Base-by-base conservation (phyloP, 2,888 invertebrate species). In the Pachydiplax longipennis region DNA sequence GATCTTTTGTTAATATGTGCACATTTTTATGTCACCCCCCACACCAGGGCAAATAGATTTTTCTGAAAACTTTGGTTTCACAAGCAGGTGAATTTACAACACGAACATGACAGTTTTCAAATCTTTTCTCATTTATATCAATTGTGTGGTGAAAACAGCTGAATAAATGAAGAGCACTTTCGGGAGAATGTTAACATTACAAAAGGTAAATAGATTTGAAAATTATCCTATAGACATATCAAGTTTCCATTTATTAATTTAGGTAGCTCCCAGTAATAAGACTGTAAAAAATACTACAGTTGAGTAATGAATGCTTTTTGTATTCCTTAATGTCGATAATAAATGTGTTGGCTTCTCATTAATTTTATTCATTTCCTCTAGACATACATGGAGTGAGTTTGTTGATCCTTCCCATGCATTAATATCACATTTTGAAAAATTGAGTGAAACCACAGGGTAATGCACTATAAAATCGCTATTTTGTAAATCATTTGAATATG, bases 251-350 rank as follows among this genome's bases (percentile, higher is more conserved):
- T 87, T 87, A 87, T 91, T 91, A 91, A 91, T 91, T 91, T 92
- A 92, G 92, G 91, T 91, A 92, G 91, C 91, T 92, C 92, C 91
- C 87, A 91, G 90, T 91, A 91, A 91, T 91, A 91, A 73, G 90
- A 91, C 90, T 91, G 83, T 91, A 91, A 91, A 92, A 91, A 90
- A 90, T 80, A 91, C 91, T 91, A 81, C 82, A 90, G 90, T 90
- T 91, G 91, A 92, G 91, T 91, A 91, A 91, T 91, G 90, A 92
- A 91, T 91, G 92, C 92, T 92, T 92, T 92, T 92, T 92, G 92
- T 92, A 92, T 92, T 91, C 91, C 91, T 92, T 82, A 92, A 91
- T 92, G 92, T 92, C 92, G 91, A 91, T 91, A 92, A 92, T 92
- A 92, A 92, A 92, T 92, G 92, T 92, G 92, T 92, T 92, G 92